Conservation (phyloP, 2,888 invertebrate species). For the Pachydiplax longipennis region DNA sequence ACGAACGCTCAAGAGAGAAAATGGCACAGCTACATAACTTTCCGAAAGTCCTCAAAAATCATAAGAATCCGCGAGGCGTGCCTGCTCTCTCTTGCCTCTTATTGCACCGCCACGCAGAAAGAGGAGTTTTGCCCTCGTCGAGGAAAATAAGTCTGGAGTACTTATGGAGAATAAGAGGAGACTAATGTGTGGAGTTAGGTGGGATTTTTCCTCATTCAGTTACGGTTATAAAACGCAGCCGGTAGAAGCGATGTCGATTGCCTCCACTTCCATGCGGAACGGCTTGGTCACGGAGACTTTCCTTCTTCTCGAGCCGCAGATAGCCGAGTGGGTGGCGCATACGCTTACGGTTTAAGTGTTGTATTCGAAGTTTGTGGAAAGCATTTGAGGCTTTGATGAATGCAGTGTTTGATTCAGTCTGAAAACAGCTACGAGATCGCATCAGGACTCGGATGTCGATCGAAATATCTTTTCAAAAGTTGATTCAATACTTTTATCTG, state of each 20-base stretch:
- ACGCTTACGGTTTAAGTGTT: no score
- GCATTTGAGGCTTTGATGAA: no score
- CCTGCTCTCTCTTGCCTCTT: not conserved
- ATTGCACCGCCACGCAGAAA: not conserved
- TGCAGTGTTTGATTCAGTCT: no score
- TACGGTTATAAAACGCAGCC: constrained; percentile 35
- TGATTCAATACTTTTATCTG: no score
- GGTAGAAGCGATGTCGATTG: constrained; percentile 5
- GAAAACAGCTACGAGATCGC: no score
- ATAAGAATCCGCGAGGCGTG: not conserved
- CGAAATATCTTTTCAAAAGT: no score
- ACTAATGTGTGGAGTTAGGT: not conserved
- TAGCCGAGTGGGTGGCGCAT: no score
- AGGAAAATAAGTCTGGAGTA: not conserved
- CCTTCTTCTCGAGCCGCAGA: no score
- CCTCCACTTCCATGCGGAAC: not conserved
- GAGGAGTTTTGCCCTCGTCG: not conserved
- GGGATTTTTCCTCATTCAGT: constrained; percentile 7
- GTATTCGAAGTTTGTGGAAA: no score
- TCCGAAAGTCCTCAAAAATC: constrained; percentile 12
- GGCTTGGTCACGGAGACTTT: not conserved
- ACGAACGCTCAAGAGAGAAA: not conserved
- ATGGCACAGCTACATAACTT: not conserved
- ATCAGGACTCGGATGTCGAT: no score
- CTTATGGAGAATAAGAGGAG: not conserved